Evolutionary conservation across 2,888 invertebrate species (phyloP).

Genomic region (Bombyx huttoni): DNA sequence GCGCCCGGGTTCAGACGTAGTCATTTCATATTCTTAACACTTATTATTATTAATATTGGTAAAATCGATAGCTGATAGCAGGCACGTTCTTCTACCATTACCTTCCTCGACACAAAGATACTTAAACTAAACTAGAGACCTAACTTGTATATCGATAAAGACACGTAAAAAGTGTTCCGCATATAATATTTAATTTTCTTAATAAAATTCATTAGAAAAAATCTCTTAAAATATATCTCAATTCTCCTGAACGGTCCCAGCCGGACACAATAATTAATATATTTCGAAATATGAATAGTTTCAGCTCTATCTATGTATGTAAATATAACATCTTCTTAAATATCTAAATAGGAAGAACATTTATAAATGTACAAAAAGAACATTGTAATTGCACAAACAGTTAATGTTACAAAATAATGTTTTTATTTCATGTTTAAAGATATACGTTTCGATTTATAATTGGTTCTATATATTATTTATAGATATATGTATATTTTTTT

Average conservation of each 20-base stretch:
- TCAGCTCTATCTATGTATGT: constrained; percentile 53
- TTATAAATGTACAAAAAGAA: constrained; percentile 52
- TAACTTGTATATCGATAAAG: constrained; percentile 55
- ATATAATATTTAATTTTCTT: constrained; percentile 31
- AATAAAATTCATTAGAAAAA: constrained; percentile 59
- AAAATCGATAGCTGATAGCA: constrained; percentile 42
- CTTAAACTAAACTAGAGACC: constrained; percentile 39
- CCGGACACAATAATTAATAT: constrained; percentile 30
- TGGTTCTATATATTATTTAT: constrained; percentile 7
- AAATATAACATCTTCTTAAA: constrained; percentile 59
- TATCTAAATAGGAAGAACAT: constrained; percentile 61
- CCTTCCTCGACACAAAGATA: constrained; percentile 24
- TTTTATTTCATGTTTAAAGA: constrained; percentile 3
- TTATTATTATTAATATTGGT: constrained; percentile 37
- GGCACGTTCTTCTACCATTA: constrained; percentile 36
- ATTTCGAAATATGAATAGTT: constrained; percentile 41
- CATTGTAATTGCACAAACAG: constrained; percentile 61
- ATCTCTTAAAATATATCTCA: constrained; percentile 71
- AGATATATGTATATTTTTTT: constrained; percentile 1
- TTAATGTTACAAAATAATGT: constrained; percentile 39
- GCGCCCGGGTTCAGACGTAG: constrained; percentile 12
- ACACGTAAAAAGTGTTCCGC: constrained; percentile 55
- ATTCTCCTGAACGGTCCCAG: constrained; percentile 41
- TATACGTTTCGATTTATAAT: constrained; percentile 4
- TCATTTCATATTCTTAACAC: constrained; percentile 25